These are phyloP conservation scores for Haemorhous mexicanus DNA, from an alignment of 2,113 vertebrate species.

Conservation along the genomic window DNA sequence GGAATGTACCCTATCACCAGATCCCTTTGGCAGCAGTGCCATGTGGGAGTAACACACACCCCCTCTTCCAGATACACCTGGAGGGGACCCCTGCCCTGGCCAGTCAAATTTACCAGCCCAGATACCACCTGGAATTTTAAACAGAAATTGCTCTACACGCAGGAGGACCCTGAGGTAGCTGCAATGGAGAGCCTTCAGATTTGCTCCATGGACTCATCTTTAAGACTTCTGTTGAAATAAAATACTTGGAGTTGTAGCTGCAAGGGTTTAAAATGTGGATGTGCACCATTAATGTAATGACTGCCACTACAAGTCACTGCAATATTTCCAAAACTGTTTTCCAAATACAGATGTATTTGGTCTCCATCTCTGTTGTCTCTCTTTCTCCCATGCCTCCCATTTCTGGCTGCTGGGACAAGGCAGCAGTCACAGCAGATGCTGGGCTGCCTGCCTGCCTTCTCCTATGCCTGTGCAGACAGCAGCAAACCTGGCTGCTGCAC, in stretches of 20 bases:
- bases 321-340: background rate
- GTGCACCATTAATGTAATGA: background rate
- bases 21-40: background rate
- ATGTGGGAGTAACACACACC: rapidly evolving
- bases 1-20: background rate
- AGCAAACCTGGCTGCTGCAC: background rate
- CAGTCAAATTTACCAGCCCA: background rate
- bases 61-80: background rate
- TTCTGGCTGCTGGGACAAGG: background rate
- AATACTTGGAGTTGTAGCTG: background rate
- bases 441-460: background rate
- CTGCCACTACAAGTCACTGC: background rate
- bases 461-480: background rate
- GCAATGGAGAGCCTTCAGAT: background rate
- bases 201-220: background rate
- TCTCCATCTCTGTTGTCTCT: background rate
- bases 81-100: background rate
- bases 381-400: background rate
- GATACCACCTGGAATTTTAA: background rate
- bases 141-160: background rate
- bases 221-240: background rate
- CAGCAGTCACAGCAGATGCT: background rate
- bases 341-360: background rate
- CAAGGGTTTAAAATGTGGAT: background rate
- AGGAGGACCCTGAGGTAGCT: background rate